A percentile compares a stretch with the other conserved stretches of the same genome.
These are phyloP conservation scores for Amyelois transitella DNA, from an alignment of 1,140 invertebrate genomes.

Conservation along the genomic window DNA sequence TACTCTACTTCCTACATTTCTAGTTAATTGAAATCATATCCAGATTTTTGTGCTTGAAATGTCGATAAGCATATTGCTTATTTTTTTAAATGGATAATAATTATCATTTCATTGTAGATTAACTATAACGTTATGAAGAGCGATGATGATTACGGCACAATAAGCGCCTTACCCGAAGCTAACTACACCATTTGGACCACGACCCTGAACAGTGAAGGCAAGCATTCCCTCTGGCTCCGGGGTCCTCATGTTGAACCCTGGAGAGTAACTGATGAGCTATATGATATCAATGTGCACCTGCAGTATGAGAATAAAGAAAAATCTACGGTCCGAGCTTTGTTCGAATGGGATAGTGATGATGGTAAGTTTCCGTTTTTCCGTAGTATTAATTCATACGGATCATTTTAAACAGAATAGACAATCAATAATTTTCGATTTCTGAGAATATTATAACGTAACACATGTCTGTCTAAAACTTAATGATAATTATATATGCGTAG, in stretches of 20 bases:
- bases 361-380: constrained; percentile 25
- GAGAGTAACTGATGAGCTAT: constrained; percentile 3
- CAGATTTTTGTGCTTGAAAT: too few relatives aligned
- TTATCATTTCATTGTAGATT: constrained; percentile 27
- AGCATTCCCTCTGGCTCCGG: constrained; percentile 27
- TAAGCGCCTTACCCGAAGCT: constrained; percentile 10
- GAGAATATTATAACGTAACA: too few relatives aligned
- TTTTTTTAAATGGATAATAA: too few relatives aligned
- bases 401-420: too few relatives aligned
- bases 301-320: not conserved
- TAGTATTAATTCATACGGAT: too few relatives aligned
- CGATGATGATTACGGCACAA: constrained; percentile 5
- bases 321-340: constrained; percentile 16
- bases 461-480: too few relatives aligned
- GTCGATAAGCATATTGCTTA: too few relatives aligned
- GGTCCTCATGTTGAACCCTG: constrained; percentile 20
- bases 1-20: too few relatives aligned
- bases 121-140: constrained; percentile 28
- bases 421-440: too few relatives aligned
- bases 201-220: constrained; percentile 21
- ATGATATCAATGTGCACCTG: constrained; percentile 22
- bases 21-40: too few relatives aligned
- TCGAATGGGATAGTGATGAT: constrained; percentile 38
- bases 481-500: too few relatives aligned
- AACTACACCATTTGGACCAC: constrained; percentile 41